A percentile compares a stretch with the other conserved stretches of the same genome.
Conservation (phyloP, 1,140 invertebrate species). For the Ptiloglossa arizonensis region DNA sequence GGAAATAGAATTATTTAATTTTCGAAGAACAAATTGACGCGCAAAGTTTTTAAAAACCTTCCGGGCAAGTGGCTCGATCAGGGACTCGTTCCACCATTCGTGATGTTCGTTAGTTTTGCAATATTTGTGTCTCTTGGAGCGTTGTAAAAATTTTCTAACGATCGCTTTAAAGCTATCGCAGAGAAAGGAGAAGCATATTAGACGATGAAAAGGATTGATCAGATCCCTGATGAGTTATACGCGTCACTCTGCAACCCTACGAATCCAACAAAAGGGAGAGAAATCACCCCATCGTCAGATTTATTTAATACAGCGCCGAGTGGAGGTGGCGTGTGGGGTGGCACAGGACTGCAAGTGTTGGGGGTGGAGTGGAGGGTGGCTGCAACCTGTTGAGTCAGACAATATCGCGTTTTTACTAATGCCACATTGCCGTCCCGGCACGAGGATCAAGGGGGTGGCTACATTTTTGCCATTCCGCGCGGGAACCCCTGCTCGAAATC, state of each 20-base stretch:
- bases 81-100: no score
- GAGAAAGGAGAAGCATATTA: background rate
- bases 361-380: constrained; percentile 59
- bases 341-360: constrained; percentile 50
- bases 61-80: no score
- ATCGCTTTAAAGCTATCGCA: no score
- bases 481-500: constrained; percentile 31
- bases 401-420: constrained; percentile 79
- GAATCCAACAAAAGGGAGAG: constrained; percentile 61
- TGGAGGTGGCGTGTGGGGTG: constrained; percentile 55
- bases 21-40: no score
- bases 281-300: constrained; percentile 73
- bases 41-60: no score
- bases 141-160: no score
- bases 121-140: no score
- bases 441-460: constrained; percentile 40
- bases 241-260: constrained; percentile 36
- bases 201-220: constrained; percentile 44
- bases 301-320: constrained; percentile 70
- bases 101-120: no score
- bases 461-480: constrained; percentile 55
- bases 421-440: constrained; percentile 61
- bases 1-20: no score
- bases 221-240: constrained; percentile 40
- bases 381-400: constrained; percentile 78